Evolutionary conservation across 2,113 vertebrate species (phyloP).

Genomic region (Gymnogyps californianus): DNA sequence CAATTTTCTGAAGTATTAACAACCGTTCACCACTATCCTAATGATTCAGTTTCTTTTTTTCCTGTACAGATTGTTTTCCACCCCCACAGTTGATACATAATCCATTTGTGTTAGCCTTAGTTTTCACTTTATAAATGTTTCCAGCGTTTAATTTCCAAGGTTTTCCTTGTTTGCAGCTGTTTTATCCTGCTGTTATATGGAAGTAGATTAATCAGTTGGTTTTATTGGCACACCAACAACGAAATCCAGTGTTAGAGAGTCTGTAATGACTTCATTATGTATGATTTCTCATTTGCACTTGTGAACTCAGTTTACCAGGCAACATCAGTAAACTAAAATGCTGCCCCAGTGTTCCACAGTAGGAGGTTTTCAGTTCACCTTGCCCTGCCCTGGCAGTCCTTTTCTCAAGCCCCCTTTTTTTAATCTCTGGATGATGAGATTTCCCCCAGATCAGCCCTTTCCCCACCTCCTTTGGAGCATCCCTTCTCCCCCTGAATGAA

Average conservation of each 20-base stretch:
- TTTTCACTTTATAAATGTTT: slow-evolving; percentile 61
- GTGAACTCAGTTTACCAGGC: slow-evolving; percentile 54
- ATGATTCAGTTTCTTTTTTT: not conserved
- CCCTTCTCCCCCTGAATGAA: not conserved
- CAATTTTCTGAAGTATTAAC: not conserved
- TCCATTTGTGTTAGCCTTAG: slow-evolving; percentile 27
- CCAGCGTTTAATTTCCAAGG: slow-evolving; percentile 43
- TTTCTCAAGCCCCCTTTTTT: not conserved
- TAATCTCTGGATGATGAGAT: not conserved
- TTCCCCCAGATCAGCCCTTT: not conserved
- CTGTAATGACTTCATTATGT: slow-evolving; percentile 55
- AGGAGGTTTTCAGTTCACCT: not conserved
- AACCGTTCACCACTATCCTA: not conserved
- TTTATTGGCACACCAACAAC: slow-evolving; percentile 56
- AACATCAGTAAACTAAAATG: slow-evolving; percentile 50
- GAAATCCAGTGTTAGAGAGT: slow-evolving; percentile 21
- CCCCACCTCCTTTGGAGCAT: not conserved
- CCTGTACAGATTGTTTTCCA: slow-evolving; percentile 37
- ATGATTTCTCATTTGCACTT: slow-evolving; percentile 52
- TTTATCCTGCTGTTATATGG: slow-evolving; percentile 33
- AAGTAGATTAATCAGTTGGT: slow-evolving; percentile 43
- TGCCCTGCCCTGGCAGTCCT: not conserved
- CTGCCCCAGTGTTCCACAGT: not conserved
- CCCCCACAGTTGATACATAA: not conserved
- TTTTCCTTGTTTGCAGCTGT: slow-evolving; percentile 50